Evolutionary conservation across 2,888 invertebrate genomes (phyloP), one percentile per base, ranked within the genome.

Genomic region (Blera fallax): DNA sequence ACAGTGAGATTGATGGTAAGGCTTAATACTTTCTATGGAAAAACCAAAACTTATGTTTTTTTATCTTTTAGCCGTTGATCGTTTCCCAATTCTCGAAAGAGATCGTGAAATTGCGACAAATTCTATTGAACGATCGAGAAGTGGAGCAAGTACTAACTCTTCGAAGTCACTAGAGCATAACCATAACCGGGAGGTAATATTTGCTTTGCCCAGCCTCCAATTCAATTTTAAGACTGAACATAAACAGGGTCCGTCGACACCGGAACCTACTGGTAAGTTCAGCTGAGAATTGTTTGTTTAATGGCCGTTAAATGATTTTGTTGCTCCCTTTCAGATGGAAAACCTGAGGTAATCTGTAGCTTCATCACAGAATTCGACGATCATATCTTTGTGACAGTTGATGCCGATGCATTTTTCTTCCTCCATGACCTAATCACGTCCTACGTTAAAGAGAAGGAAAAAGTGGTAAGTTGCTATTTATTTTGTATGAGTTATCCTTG

Each of bases 351-450:
- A 32, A 96, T 98, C 89, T 98, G 98, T 93, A 98, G 98, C 91
- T 99, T 99, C 92, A 98, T 99, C 82, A 99, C 99, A 1, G 98
- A 99, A 93, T 99, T 99, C 93, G 98, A 99, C 91, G 98, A 99
- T 92, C 98, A 99, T 91, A 99, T 99, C 89, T 98, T 98, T 92
- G 98, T 99, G 84, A 98, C 98, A 0, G 98, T 98, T 87, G 98
- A 99, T 93, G 99, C 99, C 0, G 99, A 99, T 93, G 98, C 98
- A 1, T 98, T 99, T 93, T 96, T 99, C 93, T 99, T 99, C 92
- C 93, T 99, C 34, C 99, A 99, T 91, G 99, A 99, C 92, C 94
- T 99, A 78, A 97, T 99, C 88, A 98, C 97, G 0, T 98, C 98
- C 0, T 99, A 99, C 91, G 95, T 99, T 73, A 97, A 96, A 91